Percentiles rank a stretch among this genome's conserved stretches.
phyloP scores from a whole-genome alignment of 2,113 vertebrate species.

The Himantopus leucocephalus region DNA sequence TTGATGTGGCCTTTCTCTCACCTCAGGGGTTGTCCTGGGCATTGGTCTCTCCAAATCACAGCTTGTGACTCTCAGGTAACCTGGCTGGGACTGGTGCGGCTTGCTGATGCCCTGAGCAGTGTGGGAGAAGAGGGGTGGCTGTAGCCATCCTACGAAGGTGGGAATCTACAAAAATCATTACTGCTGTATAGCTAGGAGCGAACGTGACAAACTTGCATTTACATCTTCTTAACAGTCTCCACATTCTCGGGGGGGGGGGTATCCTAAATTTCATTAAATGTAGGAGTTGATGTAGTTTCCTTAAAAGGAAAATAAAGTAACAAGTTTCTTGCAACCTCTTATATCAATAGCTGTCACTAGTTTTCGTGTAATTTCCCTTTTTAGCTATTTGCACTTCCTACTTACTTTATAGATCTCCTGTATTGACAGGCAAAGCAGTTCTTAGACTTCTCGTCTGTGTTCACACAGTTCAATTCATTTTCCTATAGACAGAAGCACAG shows the following conservation, averaged over 20 bases:
- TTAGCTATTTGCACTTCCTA: background rate
- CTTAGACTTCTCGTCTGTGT: background rate
- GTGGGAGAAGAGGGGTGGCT: background rate
- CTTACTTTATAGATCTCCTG: background rate
- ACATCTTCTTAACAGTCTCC: background rate
- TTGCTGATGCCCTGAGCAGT: no score
- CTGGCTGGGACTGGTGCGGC: background rate
- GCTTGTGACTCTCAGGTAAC: accelerated
- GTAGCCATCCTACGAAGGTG: background rate
- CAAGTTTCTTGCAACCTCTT: background rate
- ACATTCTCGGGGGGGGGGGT: background rate
- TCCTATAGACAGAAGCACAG: background rate
- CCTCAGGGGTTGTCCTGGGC: background rate
- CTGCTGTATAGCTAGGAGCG: background rate
- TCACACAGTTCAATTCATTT: background rate
- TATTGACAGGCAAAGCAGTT: background rate
- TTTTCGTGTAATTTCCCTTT: background rate
- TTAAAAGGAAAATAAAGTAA: no score
- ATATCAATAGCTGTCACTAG: background rate
- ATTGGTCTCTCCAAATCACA: background rate
- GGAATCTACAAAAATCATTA: background rate
- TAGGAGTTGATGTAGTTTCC: background rate
- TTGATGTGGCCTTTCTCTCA: background rate
- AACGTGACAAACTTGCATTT: background rate
- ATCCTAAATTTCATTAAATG: background rate